Evolutionary conservation across 2,113 vertebrate species (phyloP).

Genomic region (Origma solitaria): DNA sequence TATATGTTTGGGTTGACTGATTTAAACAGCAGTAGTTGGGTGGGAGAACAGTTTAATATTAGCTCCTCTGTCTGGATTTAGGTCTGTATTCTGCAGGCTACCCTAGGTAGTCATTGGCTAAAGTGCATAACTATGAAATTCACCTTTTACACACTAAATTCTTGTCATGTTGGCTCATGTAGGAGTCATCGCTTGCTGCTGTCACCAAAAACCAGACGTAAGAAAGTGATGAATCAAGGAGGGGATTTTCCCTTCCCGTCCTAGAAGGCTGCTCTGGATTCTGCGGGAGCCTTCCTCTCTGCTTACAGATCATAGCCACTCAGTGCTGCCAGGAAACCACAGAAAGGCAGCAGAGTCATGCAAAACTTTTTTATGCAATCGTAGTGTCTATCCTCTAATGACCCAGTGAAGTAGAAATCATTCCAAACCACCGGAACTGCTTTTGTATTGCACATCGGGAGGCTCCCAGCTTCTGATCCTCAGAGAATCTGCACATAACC

Average conservation of each 20-base stretch:
- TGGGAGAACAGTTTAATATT: neutral
- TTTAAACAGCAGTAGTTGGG: neutral
- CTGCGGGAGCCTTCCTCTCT: neutral
- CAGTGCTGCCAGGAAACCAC: constrained; percentile 37
- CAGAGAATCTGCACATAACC: neutral
- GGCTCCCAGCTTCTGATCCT: neutral
- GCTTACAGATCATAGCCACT: neutral
- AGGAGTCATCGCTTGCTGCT: neutral
- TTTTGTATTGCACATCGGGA: neutral
- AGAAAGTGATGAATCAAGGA: neutral
- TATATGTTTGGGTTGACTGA: neutral
- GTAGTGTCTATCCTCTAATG: neutral
- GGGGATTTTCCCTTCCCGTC: neutral
- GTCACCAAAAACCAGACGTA: neutral
- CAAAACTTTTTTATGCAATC: neutral
- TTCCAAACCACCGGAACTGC: neutral
- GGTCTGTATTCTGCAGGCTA: neutral
- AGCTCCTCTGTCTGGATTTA: neutral
- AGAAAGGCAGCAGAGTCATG: constrained; percentile 50
- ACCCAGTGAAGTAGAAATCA: fast-evolving
- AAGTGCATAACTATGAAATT: neutral
- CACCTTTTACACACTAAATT: neutral
- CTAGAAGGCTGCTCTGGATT: neutral
- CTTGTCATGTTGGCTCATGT: neutral
- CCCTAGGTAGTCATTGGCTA: neutral